A percentile compares a stretch with the other conserved stretches of the same genome.
Conservation (phyloP, 2,888 invertebrate genomes). For the Lasioglossum figueresi region DNA sequence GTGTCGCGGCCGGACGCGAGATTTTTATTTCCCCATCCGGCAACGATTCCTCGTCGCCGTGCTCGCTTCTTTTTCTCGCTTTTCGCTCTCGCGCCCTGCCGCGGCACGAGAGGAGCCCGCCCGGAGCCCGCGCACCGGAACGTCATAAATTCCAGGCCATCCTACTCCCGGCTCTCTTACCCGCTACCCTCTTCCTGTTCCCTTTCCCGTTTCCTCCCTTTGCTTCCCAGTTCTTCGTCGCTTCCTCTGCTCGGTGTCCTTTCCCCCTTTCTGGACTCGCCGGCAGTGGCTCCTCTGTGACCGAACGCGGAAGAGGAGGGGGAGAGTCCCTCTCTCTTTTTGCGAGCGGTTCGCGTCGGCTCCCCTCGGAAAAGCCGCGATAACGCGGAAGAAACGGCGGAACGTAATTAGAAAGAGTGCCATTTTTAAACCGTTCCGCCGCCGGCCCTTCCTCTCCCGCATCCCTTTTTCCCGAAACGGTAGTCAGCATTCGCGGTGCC, state of each 20-base stretch:
- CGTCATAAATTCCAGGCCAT: constrained; percentile 71
- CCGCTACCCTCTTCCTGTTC: constrained; percentile 45
- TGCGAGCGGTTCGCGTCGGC: not conserved
- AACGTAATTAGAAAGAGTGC: constrained; percentile 68
- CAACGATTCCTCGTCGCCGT: constrained; percentile 30
- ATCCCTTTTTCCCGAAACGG: constrained; percentile 17
- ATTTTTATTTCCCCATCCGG: constrained; percentile 55
- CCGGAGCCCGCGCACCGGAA: constrained; percentile 62
- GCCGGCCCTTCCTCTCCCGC: not conserved
- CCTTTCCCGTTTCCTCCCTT: constrained; percentile 37
- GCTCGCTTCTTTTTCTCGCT: constrained; percentile 2
- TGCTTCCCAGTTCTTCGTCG: constrained; percentile 10
- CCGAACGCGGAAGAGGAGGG: not conserved
- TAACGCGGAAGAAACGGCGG: constrained; percentile 56
- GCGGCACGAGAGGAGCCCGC: constrained; percentile 20
- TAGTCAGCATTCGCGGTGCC: constrained; percentile 35
- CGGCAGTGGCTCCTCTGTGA: not conserved
- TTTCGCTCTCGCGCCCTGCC: constrained; percentile 41
- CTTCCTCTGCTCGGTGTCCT: not conserved
- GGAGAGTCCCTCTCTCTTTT: not conserved
- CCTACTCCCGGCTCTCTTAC: constrained; percentile 55
- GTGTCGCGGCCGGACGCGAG: constrained; percentile 30
- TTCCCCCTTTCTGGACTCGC: not conserved
- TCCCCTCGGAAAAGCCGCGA: constrained; percentile 49
- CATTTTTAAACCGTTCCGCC: constrained; percentile 56